Evolutionary conservation across 2,113 vertebrate genomes (phyloP), one percentile per base, ranked within the genome.

Genomic region (Catharus fuscescens): DNA sequence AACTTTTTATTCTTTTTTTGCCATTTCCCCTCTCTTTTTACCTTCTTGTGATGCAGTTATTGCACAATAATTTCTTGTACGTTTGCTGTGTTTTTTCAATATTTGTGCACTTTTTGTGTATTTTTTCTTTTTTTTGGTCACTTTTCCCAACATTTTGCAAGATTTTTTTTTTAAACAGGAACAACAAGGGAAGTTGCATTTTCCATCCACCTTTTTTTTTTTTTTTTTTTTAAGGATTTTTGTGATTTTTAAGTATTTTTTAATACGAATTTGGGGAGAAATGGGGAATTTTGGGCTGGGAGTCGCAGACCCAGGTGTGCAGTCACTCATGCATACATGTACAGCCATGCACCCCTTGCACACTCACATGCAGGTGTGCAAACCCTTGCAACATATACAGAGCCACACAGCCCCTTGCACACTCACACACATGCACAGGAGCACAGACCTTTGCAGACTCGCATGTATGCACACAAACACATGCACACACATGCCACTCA

Each of bases 311-410:
- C 12, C 1, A 2, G 19, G 29, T 36, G 38, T 25, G 56, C 20
- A 18, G 18, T 24, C 31, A 15, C 11, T 50, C 0, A 5, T 29
- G n/a, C n/a, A 29, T 47, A 38, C 2, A 1, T 5, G 6, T 1
- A 4, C 32, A 70, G 15, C 24, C 44, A 1, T 0, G 28, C 23
- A 38, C 2, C 8, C 18, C 52, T 57, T 18, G 34, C 52, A 50
- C 50, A 29, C 44, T 8, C 2, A 1, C 32, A 7, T 17, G 12
- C n/a, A 32, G 28, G 21, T 20, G 28, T 56, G n/a, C 52, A 47
- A 38, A 38, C 9, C 32, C 40, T 15, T 5, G 31, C 5, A 24
- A 4, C 25, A 24, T 2, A 2, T 1, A 5, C 8, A 28, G 47
- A 53, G 31, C 29, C 74, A 64, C 36, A 47, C 10, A 32, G 64